These are phyloP conservation scores for Diuraphis noxia DNA, from an alignment of 1,140 invertebrate species.

Conservation along the genomic window DNA sequence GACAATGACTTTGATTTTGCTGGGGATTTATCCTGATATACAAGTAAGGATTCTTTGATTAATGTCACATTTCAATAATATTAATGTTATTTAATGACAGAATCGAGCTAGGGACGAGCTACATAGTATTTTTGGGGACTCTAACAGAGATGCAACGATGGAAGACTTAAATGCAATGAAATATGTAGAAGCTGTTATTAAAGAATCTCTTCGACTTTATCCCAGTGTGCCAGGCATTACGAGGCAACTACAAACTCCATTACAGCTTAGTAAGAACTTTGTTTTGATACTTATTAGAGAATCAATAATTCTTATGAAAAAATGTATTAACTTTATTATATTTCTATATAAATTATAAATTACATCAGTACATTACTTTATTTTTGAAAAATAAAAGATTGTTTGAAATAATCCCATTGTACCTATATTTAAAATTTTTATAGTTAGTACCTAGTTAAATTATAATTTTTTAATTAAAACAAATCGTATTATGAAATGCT, in stretches of 20 bases:
- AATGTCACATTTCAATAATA: background rate
- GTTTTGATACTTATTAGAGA: background rate
- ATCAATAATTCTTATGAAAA: background rate
- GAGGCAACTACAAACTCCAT: slow-evolving; percentile 65
- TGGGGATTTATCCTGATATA: slow-evolving; percentile 69
- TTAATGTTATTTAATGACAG: slow-evolving; percentile 56
- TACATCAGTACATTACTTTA: background rate
- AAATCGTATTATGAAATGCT: background rate
- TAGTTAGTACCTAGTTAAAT: background rate
- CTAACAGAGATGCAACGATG: slow-evolving; percentile 59
- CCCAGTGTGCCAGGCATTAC: slow-evolving; percentile 69
- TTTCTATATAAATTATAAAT: background rate
- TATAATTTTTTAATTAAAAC: background rate
- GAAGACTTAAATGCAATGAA: slow-evolving; percentile 66
- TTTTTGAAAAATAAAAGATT: background rate
- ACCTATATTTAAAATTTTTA: too few species aligned
- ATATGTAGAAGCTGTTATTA: slow-evolving; percentile 68
- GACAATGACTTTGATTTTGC: slow-evolving; percentile 69
- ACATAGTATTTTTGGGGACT: slow-evolving; percentile 22
- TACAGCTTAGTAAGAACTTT: slow-evolving; percentile 62
- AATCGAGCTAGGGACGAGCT: slow-evolving; percentile 37
- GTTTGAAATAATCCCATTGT: background rate
- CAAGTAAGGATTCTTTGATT: slow-evolving; percentile 60
- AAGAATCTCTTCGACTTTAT: slow-evolving; percentile 68
- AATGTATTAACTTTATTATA: background rate